A percentile compares a stretch with the other conserved stretches of the same genome.
Conservation (phyloP, 2,113 vertebrate species). For the Lasiurus borealis region DNA sequence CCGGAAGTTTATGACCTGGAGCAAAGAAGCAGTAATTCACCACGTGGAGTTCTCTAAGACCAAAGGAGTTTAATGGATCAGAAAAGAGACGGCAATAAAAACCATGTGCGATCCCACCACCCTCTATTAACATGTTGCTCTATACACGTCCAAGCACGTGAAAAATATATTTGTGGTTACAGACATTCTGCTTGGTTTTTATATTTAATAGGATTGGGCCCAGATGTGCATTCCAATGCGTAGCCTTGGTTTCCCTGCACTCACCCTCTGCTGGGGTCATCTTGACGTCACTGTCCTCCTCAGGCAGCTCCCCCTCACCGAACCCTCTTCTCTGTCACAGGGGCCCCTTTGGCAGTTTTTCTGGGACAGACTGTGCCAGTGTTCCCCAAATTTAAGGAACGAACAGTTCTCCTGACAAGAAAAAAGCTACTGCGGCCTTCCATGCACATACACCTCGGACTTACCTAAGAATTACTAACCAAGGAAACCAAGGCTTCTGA, state of each 20-base stretch:
- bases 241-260: background rate
- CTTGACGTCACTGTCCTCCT: background rate
- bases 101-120: background rate
- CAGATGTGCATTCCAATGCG: fast-evolving
- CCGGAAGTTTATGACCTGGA: constrained; percentile 41
- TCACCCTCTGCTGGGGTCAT: fast-evolving
- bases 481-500: background rate
- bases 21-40: constrained; percentile 51
- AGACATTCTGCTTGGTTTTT: background rate
- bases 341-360: background rate
- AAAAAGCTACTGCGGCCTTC: background rate
- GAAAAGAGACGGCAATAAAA: constrained; percentile 59
- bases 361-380: background rate
- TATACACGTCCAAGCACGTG: background rate
- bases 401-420: background rate
- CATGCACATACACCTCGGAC: background rate
- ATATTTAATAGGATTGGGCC: background rate
- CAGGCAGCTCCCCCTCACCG: background rate
- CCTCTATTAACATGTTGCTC: background rate
- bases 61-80: background rate
- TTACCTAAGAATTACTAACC: background rate
- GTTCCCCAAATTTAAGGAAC: constrained; percentile 6
- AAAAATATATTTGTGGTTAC: background rate
- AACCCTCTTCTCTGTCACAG: background rate
- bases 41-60: constrained; percentile 1